Conservation (phyloP, 2,888 invertebrate species). For the Stenurella melanura region DNA sequence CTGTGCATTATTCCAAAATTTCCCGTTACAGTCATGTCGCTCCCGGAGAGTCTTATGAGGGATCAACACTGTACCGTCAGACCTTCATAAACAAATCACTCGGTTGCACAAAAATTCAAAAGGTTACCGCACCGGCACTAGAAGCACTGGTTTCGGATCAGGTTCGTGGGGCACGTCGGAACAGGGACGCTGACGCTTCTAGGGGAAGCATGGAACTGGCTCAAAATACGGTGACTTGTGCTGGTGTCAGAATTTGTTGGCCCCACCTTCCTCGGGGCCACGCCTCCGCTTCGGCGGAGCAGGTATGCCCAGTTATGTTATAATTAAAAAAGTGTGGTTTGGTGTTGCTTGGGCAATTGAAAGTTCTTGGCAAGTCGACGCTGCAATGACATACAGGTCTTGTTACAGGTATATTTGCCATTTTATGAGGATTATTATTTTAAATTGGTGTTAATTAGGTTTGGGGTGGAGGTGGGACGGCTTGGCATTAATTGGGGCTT, state of each 20-base stretch:
- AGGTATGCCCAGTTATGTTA: constrained; percentile 32
- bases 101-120: not conserved
- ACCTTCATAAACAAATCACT: constrained; percentile 33
- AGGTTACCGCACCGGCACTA: not conserved
- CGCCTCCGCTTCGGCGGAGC: constrained; percentile 52
- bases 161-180: not conserved
- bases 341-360: not conserved
- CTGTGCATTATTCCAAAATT: constrained; percentile 73
- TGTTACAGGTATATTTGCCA: not conserved
- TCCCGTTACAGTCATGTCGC: constrained; percentile 72
- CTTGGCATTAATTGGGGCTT: not conserved
- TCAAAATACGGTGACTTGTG: constrained; percentile 63
- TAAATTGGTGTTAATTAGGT: not conserved
- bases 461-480: not conserved
- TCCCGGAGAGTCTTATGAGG: constrained; percentile 13
- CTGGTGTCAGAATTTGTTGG: constrained; percentile 51
- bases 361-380: not conserved
- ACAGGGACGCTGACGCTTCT: not conserved
- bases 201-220: constrained; percentile 56
- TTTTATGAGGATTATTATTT: not conserved
- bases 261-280: constrained; percentile 49
- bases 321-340: constrained; percentile 18
- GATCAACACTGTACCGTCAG: constrained; percentile 13
- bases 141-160: not conserved
- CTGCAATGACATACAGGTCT: not conserved